phyloP scores from a whole-genome alignment of 2,888 invertebrate genomes.

The Steromphala cineraria region DNA sequence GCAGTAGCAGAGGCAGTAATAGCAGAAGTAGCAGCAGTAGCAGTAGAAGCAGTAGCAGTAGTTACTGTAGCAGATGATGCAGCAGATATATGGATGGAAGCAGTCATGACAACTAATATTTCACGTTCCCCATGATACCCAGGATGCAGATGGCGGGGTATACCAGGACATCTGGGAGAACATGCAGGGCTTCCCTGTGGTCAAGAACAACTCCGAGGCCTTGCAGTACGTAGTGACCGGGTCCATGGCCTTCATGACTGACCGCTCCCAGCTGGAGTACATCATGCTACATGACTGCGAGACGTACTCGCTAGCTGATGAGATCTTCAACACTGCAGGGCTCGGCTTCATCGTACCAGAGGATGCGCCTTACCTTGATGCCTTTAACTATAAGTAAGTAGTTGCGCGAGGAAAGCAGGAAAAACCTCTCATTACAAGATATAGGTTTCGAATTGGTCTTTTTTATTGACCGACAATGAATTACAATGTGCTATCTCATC shows the following conservation, averaged over 20 bases:
- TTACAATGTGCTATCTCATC: no score
- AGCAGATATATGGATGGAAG: no score
- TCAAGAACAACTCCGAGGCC: conserved; percentile 43
- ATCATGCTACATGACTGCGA: conserved; percentile 38
- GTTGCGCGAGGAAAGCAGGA: not conserved
- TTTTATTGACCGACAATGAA: no score
- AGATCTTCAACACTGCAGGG: conserved; percentile 46
- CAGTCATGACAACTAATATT: no score
- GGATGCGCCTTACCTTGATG: conserved; percentile 41
- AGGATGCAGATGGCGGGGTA: conserved; percentile 45
- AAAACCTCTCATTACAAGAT: not conserved
- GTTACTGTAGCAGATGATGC: not conserved
- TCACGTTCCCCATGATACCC: no score
- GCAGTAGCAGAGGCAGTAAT: not conserved
- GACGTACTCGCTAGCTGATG: conserved; percentile 39
- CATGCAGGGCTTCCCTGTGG: conserved; percentile 40
- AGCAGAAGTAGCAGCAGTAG: not conserved
- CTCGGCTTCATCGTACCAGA: conserved; percentile 47
- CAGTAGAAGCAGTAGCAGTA: not conserved
- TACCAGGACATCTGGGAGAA: conserved; percentile 42
- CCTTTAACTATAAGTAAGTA: conserved; percentile 47
- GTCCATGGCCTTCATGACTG: conserved; percentile 46
- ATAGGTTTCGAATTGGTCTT: not conserved
- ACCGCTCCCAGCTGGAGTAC: conserved; percentile 43
- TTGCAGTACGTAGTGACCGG: conserved; percentile 31